Conservation (phyloP, 1,140 invertebrate species). For the Solen grandis region DNA sequence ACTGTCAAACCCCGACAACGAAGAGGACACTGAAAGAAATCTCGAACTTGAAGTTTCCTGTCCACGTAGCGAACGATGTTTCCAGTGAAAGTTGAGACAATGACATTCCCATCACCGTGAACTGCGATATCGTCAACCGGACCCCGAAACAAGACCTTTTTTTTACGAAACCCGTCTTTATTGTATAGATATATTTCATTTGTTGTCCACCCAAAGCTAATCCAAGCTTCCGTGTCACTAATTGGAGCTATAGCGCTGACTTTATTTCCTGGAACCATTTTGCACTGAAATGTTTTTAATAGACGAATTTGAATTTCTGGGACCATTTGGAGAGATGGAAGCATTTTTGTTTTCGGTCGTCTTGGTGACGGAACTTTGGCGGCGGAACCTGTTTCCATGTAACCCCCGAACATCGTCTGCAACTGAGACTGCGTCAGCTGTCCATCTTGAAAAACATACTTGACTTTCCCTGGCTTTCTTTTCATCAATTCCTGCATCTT, state of each 20-base stretch:
- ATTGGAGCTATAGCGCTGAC: slow-evolving; percentile 50
- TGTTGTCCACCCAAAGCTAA: slow-evolving; percentile 53
- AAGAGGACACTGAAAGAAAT: slow-evolving; percentile 47
- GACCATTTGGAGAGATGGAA: slow-evolving; percentile 36
- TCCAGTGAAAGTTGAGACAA: slow-evolving; percentile 45
- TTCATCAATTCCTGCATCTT: slow-evolving; percentile 35
- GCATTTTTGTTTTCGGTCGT: neutral
- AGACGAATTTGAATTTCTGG: slow-evolving; percentile 32
- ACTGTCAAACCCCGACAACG: slow-evolving; percentile 34
- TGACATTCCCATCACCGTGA: slow-evolving; percentile 23
- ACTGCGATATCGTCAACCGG: slow-evolving; percentile 46
- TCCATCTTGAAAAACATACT: slow-evolving; percentile 19
- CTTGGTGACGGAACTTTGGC: neutral
- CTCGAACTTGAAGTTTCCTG: slow-evolving; percentile 22
- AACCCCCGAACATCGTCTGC: slow-evolving; percentile 33
- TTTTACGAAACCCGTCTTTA: slow-evolving; percentile 42
- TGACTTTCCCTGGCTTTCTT: slow-evolving; percentile 6
- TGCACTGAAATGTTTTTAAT: slow-evolving; percentile 41
- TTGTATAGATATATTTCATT: slow-evolving; percentile 53
- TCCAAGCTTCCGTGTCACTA: slow-evolving; percentile 43
- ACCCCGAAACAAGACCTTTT: slow-evolving; percentile 7
- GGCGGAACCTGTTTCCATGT: neutral
- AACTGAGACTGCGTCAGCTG: slow-evolving; percentile 1
- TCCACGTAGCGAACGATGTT: slow-evolving; percentile 25
- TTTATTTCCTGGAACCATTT: slow-evolving; percentile 41